Conservation (phyloP, 2,888 invertebrate species). For the Microplitis manilae region DNA sequence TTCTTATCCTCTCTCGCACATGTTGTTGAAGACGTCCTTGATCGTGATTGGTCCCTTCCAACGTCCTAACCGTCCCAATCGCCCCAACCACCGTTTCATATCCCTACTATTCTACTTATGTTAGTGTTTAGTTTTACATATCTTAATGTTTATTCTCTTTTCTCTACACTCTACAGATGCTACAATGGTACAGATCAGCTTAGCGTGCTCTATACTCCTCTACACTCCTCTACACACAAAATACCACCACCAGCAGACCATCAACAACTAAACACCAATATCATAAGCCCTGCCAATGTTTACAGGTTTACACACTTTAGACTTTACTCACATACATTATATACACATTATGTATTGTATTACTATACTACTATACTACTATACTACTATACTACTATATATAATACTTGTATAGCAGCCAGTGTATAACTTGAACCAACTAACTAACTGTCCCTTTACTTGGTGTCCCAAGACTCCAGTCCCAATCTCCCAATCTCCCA, state of each 20-base stretch:
- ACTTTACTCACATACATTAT: constrained; percentile 1
- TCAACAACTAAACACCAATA: neutral
- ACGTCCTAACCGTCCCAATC: neutral
- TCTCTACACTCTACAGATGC: neutral
- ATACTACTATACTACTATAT: too few relatives aligned
- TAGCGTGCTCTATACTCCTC: neutral
- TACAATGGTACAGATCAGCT: too few relatives aligned
- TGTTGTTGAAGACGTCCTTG: neutral
- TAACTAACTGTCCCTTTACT: neutral
- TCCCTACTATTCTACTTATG: neutral
- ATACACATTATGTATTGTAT: too few relatives aligned
- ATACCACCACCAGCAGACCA: neutral
- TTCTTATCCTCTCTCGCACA: neutral
- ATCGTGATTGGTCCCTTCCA: neutral
- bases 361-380: too few relatives aligned
- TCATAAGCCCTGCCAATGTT: neutral
- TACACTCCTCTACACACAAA: too few relatives aligned
- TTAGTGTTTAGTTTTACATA: neutral
- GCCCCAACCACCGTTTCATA: neutral
- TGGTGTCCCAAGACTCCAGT: too few relatives aligned
- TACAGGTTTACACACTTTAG: neutral
- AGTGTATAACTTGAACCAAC: neutral
- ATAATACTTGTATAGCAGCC: neutral
- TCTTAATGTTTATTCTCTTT: neutral
- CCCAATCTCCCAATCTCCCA: neutral